These are phyloP conservation scores for Epirrita christyi DNA, from an alignment of 2,888 invertebrate genomes.

Conservation along the genomic window DNA sequence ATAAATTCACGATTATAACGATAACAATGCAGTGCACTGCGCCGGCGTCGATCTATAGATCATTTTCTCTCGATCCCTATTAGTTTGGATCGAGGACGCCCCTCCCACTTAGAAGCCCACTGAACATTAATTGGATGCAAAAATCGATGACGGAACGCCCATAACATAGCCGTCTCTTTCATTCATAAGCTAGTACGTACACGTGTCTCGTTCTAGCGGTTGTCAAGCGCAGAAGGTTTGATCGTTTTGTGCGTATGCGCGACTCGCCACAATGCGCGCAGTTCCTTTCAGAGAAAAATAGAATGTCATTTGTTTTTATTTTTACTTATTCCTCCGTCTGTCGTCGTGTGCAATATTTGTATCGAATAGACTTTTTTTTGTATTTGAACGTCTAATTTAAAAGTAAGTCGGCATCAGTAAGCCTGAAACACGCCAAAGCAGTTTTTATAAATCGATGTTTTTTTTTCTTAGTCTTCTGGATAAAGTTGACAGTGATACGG, in stretches of 20 bases:
- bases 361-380: slow-evolving; percentile 70
- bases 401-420: slow-evolving; percentile 64
- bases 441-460: slow-evolving; percentile 6
- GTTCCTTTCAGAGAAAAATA: slow-evolving; percentile 78
- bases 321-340: slow-evolving; percentile 58
- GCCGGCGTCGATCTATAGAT: slow-evolving; percentile 78
- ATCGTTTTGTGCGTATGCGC: slow-evolving; percentile 76
- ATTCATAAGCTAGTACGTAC: slow-evolving; percentile 22
- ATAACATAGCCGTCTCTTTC: slow-evolving; percentile 55
- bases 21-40: slow-evolving; percentile 78
- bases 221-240: slow-evolving; percentile 55
- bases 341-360: slow-evolving; percentile 82
- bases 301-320: slow-evolving; percentile 69
- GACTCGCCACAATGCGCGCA: slow-evolving; percentile 70
- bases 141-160: slow-evolving; percentile 75
- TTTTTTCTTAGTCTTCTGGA: slow-evolving; percentile 41
- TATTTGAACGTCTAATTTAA: slow-evolving; percentile 69
- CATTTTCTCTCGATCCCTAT: slow-evolving; percentile 81
- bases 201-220: slow-evolving; percentile 49
- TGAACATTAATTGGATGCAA: slow-evolving; percentile 82
- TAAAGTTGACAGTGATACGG: slow-evolving; percentile 59
- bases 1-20: slow-evolving; percentile 76
- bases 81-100: slow-evolving; percentile 72
- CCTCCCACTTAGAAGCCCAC: slow-evolving; percentile 79
- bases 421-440: slow-evolving; percentile 53